Conservation (phyloP, 2,888 invertebrate genomes). For the Andrena praecox region DNA sequence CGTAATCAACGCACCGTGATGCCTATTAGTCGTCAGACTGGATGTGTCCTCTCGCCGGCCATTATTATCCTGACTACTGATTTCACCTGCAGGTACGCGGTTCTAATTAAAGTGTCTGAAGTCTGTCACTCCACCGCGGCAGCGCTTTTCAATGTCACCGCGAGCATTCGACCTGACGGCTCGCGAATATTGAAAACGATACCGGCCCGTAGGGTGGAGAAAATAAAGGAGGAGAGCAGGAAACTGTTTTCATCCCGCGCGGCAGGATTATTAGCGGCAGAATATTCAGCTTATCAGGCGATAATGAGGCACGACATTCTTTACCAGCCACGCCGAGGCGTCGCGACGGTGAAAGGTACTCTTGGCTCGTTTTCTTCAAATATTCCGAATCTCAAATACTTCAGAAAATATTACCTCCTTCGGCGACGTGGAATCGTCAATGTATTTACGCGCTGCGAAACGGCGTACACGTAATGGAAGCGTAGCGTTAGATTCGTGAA, state of each 20-base stretch:
- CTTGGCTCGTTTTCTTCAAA: neutral
- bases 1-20: constrained; percentile 57
- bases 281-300: constrained; percentile 22
- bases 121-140: constrained; percentile 57
- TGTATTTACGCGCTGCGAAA: neutral
- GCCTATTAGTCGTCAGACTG: constrained; percentile 57
- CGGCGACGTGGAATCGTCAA: neutral
- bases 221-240: neutral
- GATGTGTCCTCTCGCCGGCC: constrained; percentile 52
- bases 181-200: constrained; percentile 54
- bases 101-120: constrained; percentile 68
- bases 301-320: constrained; percentile 22
- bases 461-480: neutral
- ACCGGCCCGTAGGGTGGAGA: constrained; percentile 12
- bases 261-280: constrained; percentile 27
- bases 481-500: neutral
- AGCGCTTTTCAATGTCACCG: constrained; percentile 49
- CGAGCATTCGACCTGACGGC: constrained; percentile 31
- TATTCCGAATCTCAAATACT: neutral
- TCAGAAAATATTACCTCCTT: neutral
- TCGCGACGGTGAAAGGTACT: neutral
- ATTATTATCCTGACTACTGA: constrained; percentile 69
- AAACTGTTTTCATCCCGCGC: constrained; percentile 35
- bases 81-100: constrained; percentile 56
- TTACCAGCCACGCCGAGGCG: neutral